These are phyloP conservation scores for Achatina immaculata DNA, from an alignment of 1,140 invertebrate genomes.

Conservation along the genomic window DNA sequence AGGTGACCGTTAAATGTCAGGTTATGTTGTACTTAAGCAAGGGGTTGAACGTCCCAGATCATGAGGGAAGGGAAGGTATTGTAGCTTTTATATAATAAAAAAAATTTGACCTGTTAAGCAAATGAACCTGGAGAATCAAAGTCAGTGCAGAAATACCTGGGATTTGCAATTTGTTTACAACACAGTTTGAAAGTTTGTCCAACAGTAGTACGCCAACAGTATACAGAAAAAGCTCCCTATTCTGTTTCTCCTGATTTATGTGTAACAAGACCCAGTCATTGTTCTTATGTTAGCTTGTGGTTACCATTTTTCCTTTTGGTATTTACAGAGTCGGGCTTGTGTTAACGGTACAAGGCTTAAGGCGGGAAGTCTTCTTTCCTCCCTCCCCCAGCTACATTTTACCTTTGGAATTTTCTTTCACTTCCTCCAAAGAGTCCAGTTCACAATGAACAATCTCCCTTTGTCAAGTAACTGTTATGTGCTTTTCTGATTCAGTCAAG, in stretches of 20 bases:
- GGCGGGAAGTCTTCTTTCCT: slow-evolving; percentile 10
- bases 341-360: slow-evolving; percentile 1
- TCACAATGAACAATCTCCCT: too few species aligned
- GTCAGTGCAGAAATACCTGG: neutral
- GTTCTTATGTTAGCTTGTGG: slow-evolving; percentile 20
- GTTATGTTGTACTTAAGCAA: too few species aligned
- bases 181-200: neutral
- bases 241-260: neutral
- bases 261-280: neutral
- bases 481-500: too few species aligned
- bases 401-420: neutral
- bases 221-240: neutral
- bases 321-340: slow-evolving; percentile 26
- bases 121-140: neutral
- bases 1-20: too few species aligned
- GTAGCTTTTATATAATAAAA: too few species aligned
- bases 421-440: neutral
- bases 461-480: too few species aligned
- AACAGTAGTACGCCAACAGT: neutral
- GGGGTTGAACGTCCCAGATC: too few species aligned
- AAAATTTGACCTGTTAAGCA: too few species aligned
- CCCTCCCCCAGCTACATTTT: neutral
- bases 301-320: slow-evolving; percentile 22
- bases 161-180: neutral
- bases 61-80: too few species aligned